Conservation (phyloP, 2,888 invertebrate species). For the Slavum lentiscoides region DNA sequence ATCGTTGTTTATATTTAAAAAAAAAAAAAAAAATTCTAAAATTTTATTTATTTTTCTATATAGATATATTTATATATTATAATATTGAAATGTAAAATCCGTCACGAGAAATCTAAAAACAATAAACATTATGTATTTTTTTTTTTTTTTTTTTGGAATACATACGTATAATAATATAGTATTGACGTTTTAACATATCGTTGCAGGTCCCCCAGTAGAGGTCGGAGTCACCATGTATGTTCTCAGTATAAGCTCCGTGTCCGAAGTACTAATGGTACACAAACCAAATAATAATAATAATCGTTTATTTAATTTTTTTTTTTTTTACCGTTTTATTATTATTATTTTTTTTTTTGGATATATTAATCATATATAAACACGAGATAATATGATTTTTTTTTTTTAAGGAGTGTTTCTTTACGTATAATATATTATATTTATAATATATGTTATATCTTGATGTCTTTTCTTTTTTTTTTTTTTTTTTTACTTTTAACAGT, state of each 20-base stretch:
- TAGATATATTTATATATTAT: neutral
- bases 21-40: neutral
- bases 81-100: conserved; percentile 27
- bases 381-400: conserved; percentile 44
- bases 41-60: neutral
- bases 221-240: conserved; percentile 68
- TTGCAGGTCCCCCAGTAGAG: conserved; percentile 64
- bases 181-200: conserved; percentile 51
- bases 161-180: conserved; percentile 6
- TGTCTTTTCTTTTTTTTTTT: conserved; percentile 12
- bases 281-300: conserved; percentile 38
- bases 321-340: conserved; percentile 5
- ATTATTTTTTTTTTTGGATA: conserved; percentile 13
- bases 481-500: conserved; percentile 16
- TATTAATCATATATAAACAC: conserved; percentile 32
- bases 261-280: conserved; percentile 67
- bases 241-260: conserved; percentile 66
- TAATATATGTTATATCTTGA: conserved; percentile 1
- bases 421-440: conserved; percentile 4
- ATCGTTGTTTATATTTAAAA: neutral
- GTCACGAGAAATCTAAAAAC: neutral
- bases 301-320: conserved; percentile 34
- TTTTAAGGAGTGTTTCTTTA: conserved; percentile 47
- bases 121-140: neutral
- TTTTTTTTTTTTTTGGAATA: conserved; percentile 3